Base-by-base conservation (phyloP, 2,797 vertebrate genomes). In the Ataeniobius toweri region DNA sequence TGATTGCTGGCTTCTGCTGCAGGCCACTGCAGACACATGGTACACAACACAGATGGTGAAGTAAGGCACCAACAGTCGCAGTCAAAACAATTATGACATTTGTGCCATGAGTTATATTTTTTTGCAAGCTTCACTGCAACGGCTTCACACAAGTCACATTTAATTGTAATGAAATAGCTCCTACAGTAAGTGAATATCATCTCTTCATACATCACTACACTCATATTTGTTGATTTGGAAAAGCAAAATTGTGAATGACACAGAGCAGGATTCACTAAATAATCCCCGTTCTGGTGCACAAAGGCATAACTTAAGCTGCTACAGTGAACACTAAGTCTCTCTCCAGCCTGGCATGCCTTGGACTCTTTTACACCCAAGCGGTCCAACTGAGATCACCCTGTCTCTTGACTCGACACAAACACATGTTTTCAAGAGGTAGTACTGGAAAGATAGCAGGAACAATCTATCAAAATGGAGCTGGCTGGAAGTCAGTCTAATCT, bases 201-300 rank as follows among this genome's bases (percentile, higher is more conserved):
- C 76, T 67, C 74, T 83, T 84, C 82, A 75, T 79, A 80, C 74
- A 80, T 84, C 80, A 69, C 71, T 76, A 80, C 84, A 58, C 84
- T 89, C 82, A 86, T 85, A 89, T 89, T 79, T 86, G 86, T 92
- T 91, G 85, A 92, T 92, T 89, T 92, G 84, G 80, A 91, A 93
- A 89, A 80, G 86, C 77, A 82, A 85, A 82, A 80, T 89, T 0
- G 76, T 88, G 89, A 91, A 90, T 91, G 91, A 92, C 93, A 91
- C 83, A 85, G 89, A 92, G 89, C 89, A 75, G 89, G 91, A 88
- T 90, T 91, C 75, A 56, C 83, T 84, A 86, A 92, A 93, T 93
- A 93, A 92, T 94, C 92, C 89, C 81, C 82, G 93, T 93, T 91
- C 86, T 90, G 80, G 77, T 87, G 91, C 90, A 93, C 90, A 92